Evolutionary conservation across 1,140 invertebrate genomes (phyloP), one percentile per base, ranked within the genome.

Genomic region (Homarus americanus): DNA sequence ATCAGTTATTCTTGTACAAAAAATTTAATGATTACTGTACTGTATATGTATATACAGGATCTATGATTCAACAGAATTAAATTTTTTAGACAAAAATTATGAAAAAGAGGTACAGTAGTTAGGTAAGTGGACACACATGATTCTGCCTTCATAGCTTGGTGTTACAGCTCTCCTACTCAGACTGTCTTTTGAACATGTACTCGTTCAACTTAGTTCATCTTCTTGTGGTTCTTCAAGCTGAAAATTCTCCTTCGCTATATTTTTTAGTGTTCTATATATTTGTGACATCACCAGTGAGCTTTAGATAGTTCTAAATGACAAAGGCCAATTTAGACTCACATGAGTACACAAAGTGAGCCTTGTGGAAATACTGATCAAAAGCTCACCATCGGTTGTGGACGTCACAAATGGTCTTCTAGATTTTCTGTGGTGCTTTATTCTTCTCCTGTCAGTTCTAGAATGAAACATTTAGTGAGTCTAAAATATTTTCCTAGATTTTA

Each of bases 201-300:
- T 58, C 72, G 79, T 83, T 76, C 80, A 83, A 76, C 41, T 90
- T 90, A 83, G 44, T 69, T 36, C 15, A 87, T 66, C 75, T 87
- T 82, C 87, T 83, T 72, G 87, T 90, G 87, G 49, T 75, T 90
- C 63, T 82, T 90, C 79, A 75, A 90, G 69, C 87, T 90, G 87
- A 83, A 44, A 90, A 75, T 76, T 90, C 49, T 73, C 80, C 44
- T 82, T 78, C 76, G 53, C 75, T 79, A 79, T 79, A 20, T 85
- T 80, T 87, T 80, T 72, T 87, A 79, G 73, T 87, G 38, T 69
- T 83, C n/a, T 44, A 69, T 83, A 82, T 83, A 83, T 83, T 82
- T 90, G 87, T 90, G 87, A 69, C 79, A 17, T 89, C 63, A 83
- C 69, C 80, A 63, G 17, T 63, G 79, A 82, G 87, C 87, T 90